phyloP scores from a whole-genome alignment of 2,113 vertebrate genomes.

The Cyrtonyx montezumae region DNA sequence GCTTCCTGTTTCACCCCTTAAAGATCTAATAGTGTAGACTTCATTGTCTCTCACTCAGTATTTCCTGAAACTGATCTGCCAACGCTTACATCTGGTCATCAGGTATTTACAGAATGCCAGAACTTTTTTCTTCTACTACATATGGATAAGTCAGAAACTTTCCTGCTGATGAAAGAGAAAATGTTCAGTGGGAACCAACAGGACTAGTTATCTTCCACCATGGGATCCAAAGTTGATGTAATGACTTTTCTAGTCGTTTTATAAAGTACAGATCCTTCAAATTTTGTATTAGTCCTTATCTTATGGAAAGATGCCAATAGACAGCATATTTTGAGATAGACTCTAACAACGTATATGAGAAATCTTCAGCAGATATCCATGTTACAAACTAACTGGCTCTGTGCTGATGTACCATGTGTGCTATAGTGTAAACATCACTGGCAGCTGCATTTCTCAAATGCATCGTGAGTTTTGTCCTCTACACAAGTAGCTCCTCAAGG shows the following conservation, averaged over 20 bases:
- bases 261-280: neutral
- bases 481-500: neutral
- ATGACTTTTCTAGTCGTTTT: neutral
- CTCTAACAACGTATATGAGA: neutral
- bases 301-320: neutral
- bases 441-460: neutral
- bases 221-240: neutral
- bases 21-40: neutral
- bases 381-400: neutral
- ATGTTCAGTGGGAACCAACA: neutral
- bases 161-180: neutral
- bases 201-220: neutral
- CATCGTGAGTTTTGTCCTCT: neutral
- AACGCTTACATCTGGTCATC: neutral
- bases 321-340: neutral
- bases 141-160: neutral
- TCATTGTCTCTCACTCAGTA: neutral
- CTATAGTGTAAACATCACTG: neutral
- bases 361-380: neutral
- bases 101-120: neutral
- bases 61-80: neutral
- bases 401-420: neutral
- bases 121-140: neutral
- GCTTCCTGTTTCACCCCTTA: neutral
- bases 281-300: neutral